Evolutionary conservation across 2,888 invertebrate genomes (phyloP).

Genomic region (Torymus tubicola): DNA sequence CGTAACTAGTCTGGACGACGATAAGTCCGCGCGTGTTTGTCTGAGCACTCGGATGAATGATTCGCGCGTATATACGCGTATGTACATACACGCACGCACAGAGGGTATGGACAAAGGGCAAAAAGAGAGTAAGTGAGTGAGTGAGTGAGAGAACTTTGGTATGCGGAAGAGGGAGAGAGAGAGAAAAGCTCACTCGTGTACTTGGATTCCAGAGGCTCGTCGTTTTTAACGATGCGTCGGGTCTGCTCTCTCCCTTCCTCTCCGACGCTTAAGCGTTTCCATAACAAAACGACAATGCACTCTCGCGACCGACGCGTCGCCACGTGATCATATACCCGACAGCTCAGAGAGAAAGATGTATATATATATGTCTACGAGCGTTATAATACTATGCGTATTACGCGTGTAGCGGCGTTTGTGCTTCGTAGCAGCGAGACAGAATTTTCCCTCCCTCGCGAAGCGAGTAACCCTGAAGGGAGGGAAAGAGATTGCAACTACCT

Average conservation of each 20-base stretch:
- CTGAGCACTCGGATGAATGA: conserved; percentile 42
- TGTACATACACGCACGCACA: conserved; percentile 10
- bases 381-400: too few relatives aligned
- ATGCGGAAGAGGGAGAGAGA: not conserved
- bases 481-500: too few relatives aligned
- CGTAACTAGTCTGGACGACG: not conserved
- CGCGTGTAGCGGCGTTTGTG: too few relatives aligned
- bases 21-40: conserved; percentile 19
- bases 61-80: conserved; percentile 21
- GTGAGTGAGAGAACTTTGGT: not conserved
- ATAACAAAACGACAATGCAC: too few relatives aligned
- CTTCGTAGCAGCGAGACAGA: too few relatives aligned
- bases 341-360: too few relatives aligned
- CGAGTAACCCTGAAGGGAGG: too few relatives aligned
- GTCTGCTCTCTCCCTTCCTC: conserved; percentile 60
- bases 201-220: conserved; percentile 62
- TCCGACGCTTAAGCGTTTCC: not conserved
- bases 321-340: too few relatives aligned
- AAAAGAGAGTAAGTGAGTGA: not conserved
- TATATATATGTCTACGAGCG: too few relatives aligned
- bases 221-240: conserved; percentile 66
- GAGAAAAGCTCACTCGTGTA: not conserved
- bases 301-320: too few relatives aligned
- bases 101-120: conserved; percentile 15
- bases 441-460: too few relatives aligned